phyloP scores from a whole-genome alignment of 2,797 vertebrate genomes.

The Gadopsis marmoratus region DNA sequence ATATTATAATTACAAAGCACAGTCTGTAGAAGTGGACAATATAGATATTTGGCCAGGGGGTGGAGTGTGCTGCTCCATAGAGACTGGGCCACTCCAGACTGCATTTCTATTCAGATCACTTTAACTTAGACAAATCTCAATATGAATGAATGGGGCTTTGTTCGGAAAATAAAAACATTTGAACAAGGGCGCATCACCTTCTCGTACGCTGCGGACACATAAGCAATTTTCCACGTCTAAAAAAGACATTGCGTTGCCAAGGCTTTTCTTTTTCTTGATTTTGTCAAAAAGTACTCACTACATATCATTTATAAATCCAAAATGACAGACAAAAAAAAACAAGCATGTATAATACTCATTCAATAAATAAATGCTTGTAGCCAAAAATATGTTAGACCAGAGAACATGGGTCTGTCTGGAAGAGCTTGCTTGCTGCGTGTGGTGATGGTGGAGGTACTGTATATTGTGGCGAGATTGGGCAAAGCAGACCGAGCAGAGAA shows the following conservation, averaged over 20 bases:
- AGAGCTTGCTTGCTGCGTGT: slow-evolving; percentile 47
- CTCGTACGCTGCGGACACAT: slow-evolving; percentile 56
- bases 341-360: slow-evolving; percentile 3
- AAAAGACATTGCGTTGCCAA: slow-evolving; percentile 33
- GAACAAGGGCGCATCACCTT: slow-evolving; percentile 78
- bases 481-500: slow-evolving; percentile 63
- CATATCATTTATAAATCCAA: slow-evolving; percentile 28
- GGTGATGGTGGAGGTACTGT: slow-evolving; percentile 56
- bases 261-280: slow-evolving; percentile 24
- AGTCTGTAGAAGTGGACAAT: slow-evolving; percentile 88
- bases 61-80: slow-evolving; percentile 85
- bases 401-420: slow-evolving; percentile 42
- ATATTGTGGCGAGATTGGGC: slow-evolving; percentile 67
- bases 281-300: slow-evolving; percentile 38
- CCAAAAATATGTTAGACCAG: slow-evolving; percentile 37
- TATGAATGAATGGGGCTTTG: slow-evolving; percentile 84
- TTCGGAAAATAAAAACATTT: slow-evolving; percentile 82
- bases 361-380: slow-evolving; percentile 26
- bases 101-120: slow-evolving; percentile 84
- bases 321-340: slow-evolving; percentile 6
- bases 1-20: slow-evolving; percentile 92
- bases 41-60: slow-evolving; percentile 88
- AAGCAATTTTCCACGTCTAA: slow-evolving; percentile 51
- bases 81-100: slow-evolving; percentile 84
- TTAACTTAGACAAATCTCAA: slow-evolving; percentile 86